Evolutionary conservation across 2,113 vertebrate genomes (phyloP).

Genomic region (Colistium nudipinnis): DNA sequence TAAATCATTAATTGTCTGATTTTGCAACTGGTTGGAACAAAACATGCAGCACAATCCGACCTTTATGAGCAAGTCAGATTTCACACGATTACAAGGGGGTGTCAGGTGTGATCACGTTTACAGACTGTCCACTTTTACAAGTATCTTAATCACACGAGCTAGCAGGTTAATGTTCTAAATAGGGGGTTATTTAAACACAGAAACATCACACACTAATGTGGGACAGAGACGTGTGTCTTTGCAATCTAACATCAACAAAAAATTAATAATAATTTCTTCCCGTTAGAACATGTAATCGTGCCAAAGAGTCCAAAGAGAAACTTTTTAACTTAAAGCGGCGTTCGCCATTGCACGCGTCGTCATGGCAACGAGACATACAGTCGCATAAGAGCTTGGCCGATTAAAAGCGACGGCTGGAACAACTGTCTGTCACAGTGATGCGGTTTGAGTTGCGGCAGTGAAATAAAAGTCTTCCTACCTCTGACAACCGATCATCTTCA

Average conservation of each 20-base stretch:
- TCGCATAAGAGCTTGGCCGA: slow-evolving; percentile 3
- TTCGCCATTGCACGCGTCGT: slow-evolving; percentile 51
- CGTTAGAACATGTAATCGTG: not conserved
- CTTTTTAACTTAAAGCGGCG: not conserved
- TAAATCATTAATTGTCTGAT: slow-evolving; percentile 28
- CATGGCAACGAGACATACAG: slow-evolving; percentile 70
- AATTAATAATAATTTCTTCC: not conserved
- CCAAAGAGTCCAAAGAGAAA: not conserved
- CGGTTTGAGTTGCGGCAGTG: not conserved
- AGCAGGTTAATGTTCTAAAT: too few relatives aligned
- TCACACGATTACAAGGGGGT: not conserved
- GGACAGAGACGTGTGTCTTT: not conserved
- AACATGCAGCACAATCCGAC: too few relatives aligned
- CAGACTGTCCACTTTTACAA: too few relatives aligned
- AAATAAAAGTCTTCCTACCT: slow-evolving; percentile 38
- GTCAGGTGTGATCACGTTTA: too few relatives aligned
- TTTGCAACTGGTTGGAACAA: not conserved
- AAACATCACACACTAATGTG: too few relatives aligned
- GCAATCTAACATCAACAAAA: not conserved
- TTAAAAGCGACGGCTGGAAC: too few relatives aligned
- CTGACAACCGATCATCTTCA: slow-evolving; percentile 13
- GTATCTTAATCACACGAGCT: too few relatives aligned
- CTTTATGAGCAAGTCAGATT: not conserved
- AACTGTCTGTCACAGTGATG: not conserved
- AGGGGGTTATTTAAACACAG: too few relatives aligned